Conservation (phyloP, 2,888 invertebrate species). For the Pseudolycoriella hygida region DNA sequence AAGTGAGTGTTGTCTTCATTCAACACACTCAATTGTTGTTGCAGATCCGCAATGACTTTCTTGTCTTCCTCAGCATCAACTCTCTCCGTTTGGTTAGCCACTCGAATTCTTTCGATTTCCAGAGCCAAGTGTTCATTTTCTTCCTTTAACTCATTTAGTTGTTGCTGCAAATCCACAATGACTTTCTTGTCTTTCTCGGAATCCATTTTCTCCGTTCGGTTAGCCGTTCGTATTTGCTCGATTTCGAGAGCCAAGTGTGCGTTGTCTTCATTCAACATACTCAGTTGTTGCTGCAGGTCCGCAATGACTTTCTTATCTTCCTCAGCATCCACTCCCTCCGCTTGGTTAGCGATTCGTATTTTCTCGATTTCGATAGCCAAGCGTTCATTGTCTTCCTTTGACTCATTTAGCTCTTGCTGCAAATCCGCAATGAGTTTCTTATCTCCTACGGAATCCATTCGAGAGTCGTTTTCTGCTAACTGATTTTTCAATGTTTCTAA, state of each 20-base stretch:
- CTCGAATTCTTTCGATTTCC: background rate
- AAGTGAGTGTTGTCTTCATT: background rate
- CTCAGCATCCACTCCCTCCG: background rate
- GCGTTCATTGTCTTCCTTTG: background rate
- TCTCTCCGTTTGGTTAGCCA: background rate
- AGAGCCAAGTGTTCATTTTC: background rate
- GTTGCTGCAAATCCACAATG: background rate
- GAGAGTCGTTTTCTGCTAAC: too few relatives aligned
- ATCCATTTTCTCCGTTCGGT: background rate
- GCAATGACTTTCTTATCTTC: background rate
- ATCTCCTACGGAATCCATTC: too few relatives aligned
- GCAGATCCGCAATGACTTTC: background rate
- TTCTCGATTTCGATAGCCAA: background rate
- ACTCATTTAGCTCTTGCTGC: background rate
- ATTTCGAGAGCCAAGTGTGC: too few relatives aligned
- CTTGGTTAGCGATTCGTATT: background rate
- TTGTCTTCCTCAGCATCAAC: background rate
- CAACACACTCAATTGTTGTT: background rate
- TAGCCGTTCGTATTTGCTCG: background rate
- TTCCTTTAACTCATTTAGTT: background rate
- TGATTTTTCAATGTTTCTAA: too few relatives aligned
- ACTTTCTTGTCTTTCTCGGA: too few relatives aligned
- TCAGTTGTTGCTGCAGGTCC: background rate
- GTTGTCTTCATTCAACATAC: background rate
- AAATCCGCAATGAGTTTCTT: background rate